Base-by-base conservation (phyloP, 2,113 vertebrate species). In the Ammodytes dubius region DNA sequence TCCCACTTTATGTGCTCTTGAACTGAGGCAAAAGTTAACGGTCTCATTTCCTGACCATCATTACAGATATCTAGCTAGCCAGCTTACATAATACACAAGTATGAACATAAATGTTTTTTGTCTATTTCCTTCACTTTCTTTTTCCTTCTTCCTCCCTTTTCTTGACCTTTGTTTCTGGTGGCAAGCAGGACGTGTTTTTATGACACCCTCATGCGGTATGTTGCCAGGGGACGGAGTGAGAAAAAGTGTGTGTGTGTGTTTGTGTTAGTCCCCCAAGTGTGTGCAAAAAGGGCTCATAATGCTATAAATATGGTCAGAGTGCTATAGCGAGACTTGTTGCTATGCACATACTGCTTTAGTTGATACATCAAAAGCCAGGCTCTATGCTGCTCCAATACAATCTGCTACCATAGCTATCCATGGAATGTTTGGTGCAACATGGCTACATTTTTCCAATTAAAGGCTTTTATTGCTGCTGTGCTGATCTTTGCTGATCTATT, bases 161-260 rank as follows among this genome's bases (percentile, higher is more conserved):
- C 42, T 66, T 79, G 42, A 84, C 76, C 85, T 77, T 88, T 88
- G 72, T 73, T 80, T 86, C 68, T 92, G 88, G 66, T 90, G 88
- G 81, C 86, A 77, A 93, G 88, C 94, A 96, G 96, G 96, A 96
- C 72, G 9, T 94, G 90, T 91, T 95, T 95, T 95, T 96, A 94
- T 93, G 95, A 95, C 89, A 81, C 92, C 56, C 87, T 96, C 87
- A 95, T 95, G 95, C 88, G 94, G 95, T 95, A 96, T 13, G 95
- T 97, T 87, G 78, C 73, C 77, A 89, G 87, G 84, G 83, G 73
- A 88, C 74, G 84, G 73, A 69, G 67, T 87, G 60, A 74, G 53
- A 86, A 14, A 50, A 37, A 4, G 70, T 58, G 77, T 47, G 80
- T 43, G 68, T 70, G 56, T 68, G 77, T 54, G 65, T 63, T 71